Evolutionary conservation across 2,113 vertebrate species (phyloP), one percentile per base, ranked within the genome.

Genomic region (Phalacrocorax pelagicus): DNA sequence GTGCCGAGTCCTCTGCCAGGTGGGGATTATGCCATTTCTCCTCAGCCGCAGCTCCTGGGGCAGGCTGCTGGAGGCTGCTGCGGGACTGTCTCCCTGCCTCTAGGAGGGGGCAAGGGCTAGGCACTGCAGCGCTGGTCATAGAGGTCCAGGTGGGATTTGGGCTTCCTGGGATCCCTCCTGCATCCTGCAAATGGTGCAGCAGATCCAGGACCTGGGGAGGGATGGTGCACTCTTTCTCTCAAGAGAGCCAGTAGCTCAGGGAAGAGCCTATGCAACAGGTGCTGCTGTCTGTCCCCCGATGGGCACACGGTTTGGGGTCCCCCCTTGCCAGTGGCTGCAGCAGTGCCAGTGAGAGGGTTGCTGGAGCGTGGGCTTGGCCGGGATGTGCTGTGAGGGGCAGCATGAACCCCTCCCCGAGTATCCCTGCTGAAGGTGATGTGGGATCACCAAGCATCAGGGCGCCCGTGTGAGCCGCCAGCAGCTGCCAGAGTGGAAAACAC

Each of bases 111-210:
- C 46, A 2, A 47, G 49, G 49, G 36, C 49, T 1, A 10, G 29
- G 6, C 2, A 5, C 27, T 22, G 26, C 0, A 1, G 80, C 49
- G 70, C 54, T 4, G 19, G 0, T 5, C 36, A 1, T 0, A 1
- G 49, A 42, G 86, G 6, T 51, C n/a, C 11, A 1, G 30, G 15
- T 11, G 71, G 59, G 54, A 8, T 88, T n/a, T 65, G 80, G 21
- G 32, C 36, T 29, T 55, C 74, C 38, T 2, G 0, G 44, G 62
- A 42, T 51, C 61, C 15, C 19, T 78, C 40, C 86, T 57, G 61
- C 46, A 16, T n/a, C 46, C 79, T 0, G 0, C 22, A 27, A 6
- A 11, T 1, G 54, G 54, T 32, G 67, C 49, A 15, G 1, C 1
- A 15, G 54, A 12, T 21, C 4, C 0, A 0, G 59, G 40, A 38